Evolutionary conservation across 2,888 invertebrate species (phyloP), one percentile per base, ranked within the genome.

Genomic region (Micropterix aruncella): DNA sequence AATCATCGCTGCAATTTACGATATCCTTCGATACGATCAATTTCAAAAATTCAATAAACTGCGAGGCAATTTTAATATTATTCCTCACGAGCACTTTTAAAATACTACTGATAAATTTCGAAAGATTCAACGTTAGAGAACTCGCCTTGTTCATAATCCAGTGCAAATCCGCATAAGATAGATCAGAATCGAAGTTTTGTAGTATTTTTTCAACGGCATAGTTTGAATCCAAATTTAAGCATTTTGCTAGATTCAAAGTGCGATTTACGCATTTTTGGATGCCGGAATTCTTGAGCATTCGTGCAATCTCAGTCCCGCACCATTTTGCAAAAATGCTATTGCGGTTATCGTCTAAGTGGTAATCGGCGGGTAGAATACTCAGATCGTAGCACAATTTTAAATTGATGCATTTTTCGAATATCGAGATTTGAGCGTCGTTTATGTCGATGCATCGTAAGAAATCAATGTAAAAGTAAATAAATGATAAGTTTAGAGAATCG

Each of bases 401-500:
- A 12, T 2, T 45, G 36, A 19, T 40, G 15, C 4, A 37, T 42
- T 9, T 41, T 41, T 42, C 37, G 4, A 47, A 40, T 36, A 43
- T 38, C n/a, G 38, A 18, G 40, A 40, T 45, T 3, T 47, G 38
- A 18, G 39, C 15, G 3, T 17, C n/a, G 12, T 12, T 27, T 19
- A 44, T 3, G 38, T 44, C 18, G 12, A 47, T 18, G 27, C 41
- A 44, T 52, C 68, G 70, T 27, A 71, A 53, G 46, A 71, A 71
- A 53, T 71, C 71, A 39, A 70, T 57, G 48, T 67, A 70, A 52
- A 66, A 70, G 52, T 61, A 60, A 27, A 27, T 27, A 58, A 70
- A 68, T 40, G 63, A 51, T 15, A 49, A 50, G 15, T 55, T 56
- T 46, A 49, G 54, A 16, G 49, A 51, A 9, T 39, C 17, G 42